Conservation (phyloP, 2,797 vertebrate genomes). For the Micrastur ruficollis region DNA sequence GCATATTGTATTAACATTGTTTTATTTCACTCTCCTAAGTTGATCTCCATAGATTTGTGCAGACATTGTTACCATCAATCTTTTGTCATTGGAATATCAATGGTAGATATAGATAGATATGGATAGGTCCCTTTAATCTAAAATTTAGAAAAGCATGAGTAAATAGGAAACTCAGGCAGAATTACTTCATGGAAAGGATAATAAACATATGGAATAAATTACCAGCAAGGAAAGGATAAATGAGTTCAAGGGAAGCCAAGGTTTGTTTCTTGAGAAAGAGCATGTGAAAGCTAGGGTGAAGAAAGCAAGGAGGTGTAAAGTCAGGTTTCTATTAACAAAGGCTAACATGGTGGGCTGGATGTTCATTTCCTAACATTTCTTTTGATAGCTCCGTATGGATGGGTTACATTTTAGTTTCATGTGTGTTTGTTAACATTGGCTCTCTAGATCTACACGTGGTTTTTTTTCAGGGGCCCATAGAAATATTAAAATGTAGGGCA, state of each 20-base stretch:
- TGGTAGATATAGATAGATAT: background rate
- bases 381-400: background rate
- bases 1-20: background rate
- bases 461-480: background rate
- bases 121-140: background rate
- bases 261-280: constrained; percentile 6
- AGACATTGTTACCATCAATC: background rate
- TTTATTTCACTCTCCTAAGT: background rate
- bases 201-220: constrained; percentile 23
- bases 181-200: constrained; percentile 7
- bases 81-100: background rate
- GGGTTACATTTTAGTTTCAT: constrained; percentile 24
- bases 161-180: constrained; percentile 1
- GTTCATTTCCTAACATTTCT: background rate
- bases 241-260: constrained; percentile 3
- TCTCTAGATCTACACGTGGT: background rate
- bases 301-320: constrained; percentile 39
- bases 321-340: constrained; percentile 29
- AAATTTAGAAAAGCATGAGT: background rate
- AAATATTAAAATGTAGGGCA: background rate
- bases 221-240: constrained; percentile 14
- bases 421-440: background rate
- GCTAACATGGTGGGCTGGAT: background rate
- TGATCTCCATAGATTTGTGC: background rate
- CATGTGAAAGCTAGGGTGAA: background rate